Evolutionary conservation across 1,140 invertebrate species (phyloP), one percentile per base, ranked within the genome.

Genomic region (Macrocentrus cingulum): DNA sequence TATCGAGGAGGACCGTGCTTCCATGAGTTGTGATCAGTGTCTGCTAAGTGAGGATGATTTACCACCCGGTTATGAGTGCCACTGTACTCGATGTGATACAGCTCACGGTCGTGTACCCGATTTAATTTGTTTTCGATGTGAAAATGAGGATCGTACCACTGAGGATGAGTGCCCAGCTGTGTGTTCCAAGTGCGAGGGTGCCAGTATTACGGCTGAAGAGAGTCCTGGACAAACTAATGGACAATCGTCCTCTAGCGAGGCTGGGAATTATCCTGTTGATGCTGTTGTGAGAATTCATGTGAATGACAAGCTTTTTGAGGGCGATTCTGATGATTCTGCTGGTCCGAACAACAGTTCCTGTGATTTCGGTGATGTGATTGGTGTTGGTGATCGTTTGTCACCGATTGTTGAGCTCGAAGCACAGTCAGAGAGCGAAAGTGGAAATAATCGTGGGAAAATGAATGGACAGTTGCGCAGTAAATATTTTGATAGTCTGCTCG

Each of bases 401-500:
- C 77, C 77, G 11, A 77, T 79, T 49, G 68, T 74, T 44, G 76
- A 80, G 54, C 66, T 66, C 6, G 70, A 74, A 39, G 70, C 72
- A 36, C 72, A 73, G 50, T 68, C 67, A 44, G 71, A 71, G 63
- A 74, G 70, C 59, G 72, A 78, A 6, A 67, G 73, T 18, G 70
- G 72, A 54, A 46, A 5, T 1, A 37, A 51, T 7, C 11, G 13
- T 32, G 5, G n/a, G 6, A 32, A 25, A 51, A 34, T 51, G 22
- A 63, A 63, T 57, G 59, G 56, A n/a, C 55, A 58, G 67, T 66
- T 53, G 60, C 54, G 66, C 59, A 67, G 67, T 34, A 74, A 66
- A 61, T 72, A 75, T 70, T 65, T 79, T 61, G 75, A 74, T 70
- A 76, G 75, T 48, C 74, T 74, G 72, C 76, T 79, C 62, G 75